Percentiles rank a stretch among this genome's conserved stretches.
phyloP scores from a whole-genome alignment of 1,140 invertebrate species.

The Zeugodacus cucurbitae region DNA sequence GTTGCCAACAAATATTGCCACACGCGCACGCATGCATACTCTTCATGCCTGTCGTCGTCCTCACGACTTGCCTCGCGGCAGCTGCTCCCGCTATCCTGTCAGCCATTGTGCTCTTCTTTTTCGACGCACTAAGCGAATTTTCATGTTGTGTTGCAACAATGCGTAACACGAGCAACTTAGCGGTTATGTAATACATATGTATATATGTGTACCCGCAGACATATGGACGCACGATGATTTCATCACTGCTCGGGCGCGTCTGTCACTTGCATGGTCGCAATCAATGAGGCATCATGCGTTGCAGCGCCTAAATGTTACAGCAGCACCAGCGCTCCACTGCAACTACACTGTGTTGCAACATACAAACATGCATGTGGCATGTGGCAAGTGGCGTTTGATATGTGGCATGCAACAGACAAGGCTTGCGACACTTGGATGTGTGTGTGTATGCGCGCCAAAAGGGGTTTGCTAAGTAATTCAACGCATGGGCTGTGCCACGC shows the following conservation, averaged over 20 bases:
- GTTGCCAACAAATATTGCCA: not conserved
- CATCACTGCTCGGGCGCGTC: not conserved
- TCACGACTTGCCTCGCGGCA: not conserved
- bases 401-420: not conserved
- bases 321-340: too few relatives aligned
- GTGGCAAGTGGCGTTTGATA: not conserved
- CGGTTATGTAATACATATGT: not conserved
- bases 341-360: not conserved
- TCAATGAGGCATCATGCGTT: not conserved
- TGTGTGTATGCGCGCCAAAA: not conserved
- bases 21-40: not conserved
- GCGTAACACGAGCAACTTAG: not conserved
- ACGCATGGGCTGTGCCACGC: not conserved
- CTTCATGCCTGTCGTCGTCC: not conserved
- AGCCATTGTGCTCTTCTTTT: not conserved
- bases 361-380: not conserved
- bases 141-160: not conserved
- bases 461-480: not conserved
- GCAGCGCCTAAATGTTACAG: not conserved
- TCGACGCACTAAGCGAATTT: constrained; percentile 1
- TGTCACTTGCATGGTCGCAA: not conserved
- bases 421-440: not conserved
- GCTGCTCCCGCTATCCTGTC: not conserved
- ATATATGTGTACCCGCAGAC: not conserved
- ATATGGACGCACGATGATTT: not conserved